phyloP scores from a whole-genome alignment of 2,888 invertebrate genomes.

The Coleophora deauratella region DNA sequence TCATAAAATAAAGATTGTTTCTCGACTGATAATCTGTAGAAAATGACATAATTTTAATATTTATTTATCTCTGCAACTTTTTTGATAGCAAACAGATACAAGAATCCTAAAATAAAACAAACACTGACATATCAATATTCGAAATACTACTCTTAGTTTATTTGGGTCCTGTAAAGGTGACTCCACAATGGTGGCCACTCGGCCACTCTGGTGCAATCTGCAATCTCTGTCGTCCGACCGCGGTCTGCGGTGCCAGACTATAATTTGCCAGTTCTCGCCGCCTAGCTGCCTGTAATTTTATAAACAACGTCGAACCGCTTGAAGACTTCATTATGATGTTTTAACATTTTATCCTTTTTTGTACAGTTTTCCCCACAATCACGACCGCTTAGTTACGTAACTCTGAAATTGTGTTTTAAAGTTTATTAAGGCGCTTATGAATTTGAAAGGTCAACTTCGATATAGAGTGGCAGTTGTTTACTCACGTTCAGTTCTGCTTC shows the following conservation, averaged over 20 bases:
- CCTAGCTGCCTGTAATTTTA: slow-evolving; percentile 63
- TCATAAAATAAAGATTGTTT: no score
- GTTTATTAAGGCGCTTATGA: background rate
- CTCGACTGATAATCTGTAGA: no score
- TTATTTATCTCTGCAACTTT: no score
- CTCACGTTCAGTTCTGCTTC: slow-evolving; percentile 45
- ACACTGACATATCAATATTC: no score
- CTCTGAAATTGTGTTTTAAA: slow-evolving; percentile 7
- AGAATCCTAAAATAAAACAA: no score
- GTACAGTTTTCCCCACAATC: slow-evolving; percentile 30
- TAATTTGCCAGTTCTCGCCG: slow-evolving; percentile 67
- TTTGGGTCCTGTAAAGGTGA: slow-evolving; percentile 38
- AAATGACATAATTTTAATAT: no score
- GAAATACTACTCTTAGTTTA: no score
- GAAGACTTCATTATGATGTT: slow-evolving; percentile 55
- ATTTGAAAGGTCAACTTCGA: slow-evolving; percentile 34
- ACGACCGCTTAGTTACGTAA: slow-evolving; percentile 37
- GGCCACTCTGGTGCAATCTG: slow-evolving; percentile 26
- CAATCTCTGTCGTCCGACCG: slow-evolving; percentile 44
- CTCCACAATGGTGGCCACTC: slow-evolving; percentile 36
- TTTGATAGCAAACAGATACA: no score
- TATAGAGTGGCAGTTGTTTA: slow-evolving; percentile 45
- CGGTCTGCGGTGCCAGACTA: slow-evolving; percentile 49
- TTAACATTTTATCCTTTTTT: slow-evolving; percentile 37
- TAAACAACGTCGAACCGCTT: slow-evolving; percentile 42